A percentile compares a stretch with the other conserved stretches of the same genome.
Evolutionary conservation across 2,797 vertebrate species (phyloP).

Genomic region (Molossus alvarezi): DNA sequence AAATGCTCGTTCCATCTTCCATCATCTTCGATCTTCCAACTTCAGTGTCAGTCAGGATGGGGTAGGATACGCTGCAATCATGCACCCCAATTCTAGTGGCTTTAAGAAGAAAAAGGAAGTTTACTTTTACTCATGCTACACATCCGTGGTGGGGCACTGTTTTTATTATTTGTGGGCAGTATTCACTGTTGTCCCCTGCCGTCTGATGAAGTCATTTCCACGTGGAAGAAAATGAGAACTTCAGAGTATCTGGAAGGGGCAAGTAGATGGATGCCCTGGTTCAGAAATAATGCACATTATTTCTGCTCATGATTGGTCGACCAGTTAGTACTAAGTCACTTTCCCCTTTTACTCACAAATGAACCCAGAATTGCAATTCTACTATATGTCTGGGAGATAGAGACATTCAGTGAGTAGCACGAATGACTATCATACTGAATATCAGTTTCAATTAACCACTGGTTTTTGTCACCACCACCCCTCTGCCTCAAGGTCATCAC

Average conservation of each 20-base stretch:
- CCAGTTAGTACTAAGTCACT: not conserved
- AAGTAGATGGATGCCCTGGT: not conserved
- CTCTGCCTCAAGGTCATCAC: not conserved
- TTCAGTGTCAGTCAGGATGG: not conserved
- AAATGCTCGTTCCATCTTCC: not conserved
- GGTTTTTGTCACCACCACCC: not conserved
- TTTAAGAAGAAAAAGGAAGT: not conserved
- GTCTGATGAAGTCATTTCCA: not conserved
- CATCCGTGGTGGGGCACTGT: not conserved
- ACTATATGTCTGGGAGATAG: not conserved
- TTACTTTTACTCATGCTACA: not conserved
- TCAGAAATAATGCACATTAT: conserved; percentile 36
- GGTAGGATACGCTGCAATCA: not conserved
- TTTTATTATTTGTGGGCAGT: not conserved
- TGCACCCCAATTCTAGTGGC: not conserved
- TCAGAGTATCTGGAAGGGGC: not conserved
- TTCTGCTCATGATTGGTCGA: conserved; percentile 12
- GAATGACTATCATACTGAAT: not conserved
- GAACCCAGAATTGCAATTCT: not conserved
- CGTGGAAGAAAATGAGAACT: not conserved
- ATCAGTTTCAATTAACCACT: not conserved
- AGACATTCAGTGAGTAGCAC: not conserved
- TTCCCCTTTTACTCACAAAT: not conserved
- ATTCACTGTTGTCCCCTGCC: not conserved
- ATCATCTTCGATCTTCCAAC: not conserved